Conservation (phyloP, 2,888 invertebrate genomes). For the Oscheius sp. region DNA sequence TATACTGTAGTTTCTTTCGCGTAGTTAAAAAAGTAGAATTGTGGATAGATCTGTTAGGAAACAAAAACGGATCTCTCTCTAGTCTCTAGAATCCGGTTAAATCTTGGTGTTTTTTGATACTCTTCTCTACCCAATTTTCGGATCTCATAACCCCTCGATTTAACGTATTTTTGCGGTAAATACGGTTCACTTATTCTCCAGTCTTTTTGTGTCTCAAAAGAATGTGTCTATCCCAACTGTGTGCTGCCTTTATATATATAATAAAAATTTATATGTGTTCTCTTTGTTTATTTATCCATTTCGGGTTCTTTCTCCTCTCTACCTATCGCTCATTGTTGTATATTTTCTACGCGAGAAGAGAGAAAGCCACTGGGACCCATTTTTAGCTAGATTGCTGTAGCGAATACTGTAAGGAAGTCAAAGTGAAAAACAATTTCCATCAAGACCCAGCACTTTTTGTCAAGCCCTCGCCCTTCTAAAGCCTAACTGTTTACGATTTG, state of each 20-base stretch:
- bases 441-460: too few relatives aligned
- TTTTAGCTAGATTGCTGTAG: too few relatives aligned
- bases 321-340: too few relatives aligned
- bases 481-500: too few relatives aligned
- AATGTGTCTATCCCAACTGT: not conserved
- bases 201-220: not conserved
- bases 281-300: too few relatives aligned
- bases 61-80: slow-evolving; percentile 5
- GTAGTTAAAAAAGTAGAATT: not conserved
- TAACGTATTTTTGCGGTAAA: not conserved
- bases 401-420: too few relatives aligned
- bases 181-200: not conserved
- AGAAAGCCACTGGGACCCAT: too few relatives aligned
- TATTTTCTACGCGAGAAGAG: too few relatives aligned
- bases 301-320: too few relatives aligned
- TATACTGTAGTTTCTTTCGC: not conserved
- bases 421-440: too few relatives aligned
- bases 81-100: slow-evolving; percentile 6
- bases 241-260: not conserved
- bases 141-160: not conserved
- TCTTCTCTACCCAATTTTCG: too few relatives aligned
- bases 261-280: not conserved
- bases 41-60: slow-evolving; percentile 2
- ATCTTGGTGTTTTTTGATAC: slow-evolving; percentile 6
- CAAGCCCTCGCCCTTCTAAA: too few relatives aligned